Evolutionary conservation across 2,888 invertebrate species (phyloP), one percentile per base, ranked within the genome.

Genomic region (Frankliniella intonsa): DNA sequence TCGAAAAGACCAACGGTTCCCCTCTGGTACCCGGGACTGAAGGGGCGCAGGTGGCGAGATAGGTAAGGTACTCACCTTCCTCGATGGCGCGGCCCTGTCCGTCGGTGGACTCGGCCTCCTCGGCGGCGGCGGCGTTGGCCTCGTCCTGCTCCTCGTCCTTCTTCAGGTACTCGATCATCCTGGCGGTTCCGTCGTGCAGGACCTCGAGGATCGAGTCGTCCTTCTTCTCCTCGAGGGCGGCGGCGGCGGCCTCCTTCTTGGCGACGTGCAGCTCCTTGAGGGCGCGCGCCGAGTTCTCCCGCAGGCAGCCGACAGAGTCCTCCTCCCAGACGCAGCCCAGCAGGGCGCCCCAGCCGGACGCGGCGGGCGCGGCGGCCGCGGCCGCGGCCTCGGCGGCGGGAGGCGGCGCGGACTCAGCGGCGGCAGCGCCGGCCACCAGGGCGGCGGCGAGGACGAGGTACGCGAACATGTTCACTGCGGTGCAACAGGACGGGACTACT

Each of bases 111-210:
- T 62, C 62, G 62, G 19, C 62, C 62, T 62, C 62, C 69, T 76
- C 69, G 12, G 69, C 69, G 22, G 22, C 25, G 69, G 25, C 69
- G 22, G 22, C 69, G 22, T 11, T 22, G 69, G 25, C 69, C 25
- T 76, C 69, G 22, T 76, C 69, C 69, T 76, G 69, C 69, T 76
- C 69, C 69, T 76, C 69, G 69, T 76, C 69, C 69, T 76, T 76
- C 69, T 76, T 76, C 11, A 76, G 69, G 69, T 76, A 76, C 69
- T 76, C 69, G 69, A 76, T 76, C 69, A 76, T 76, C 69, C 69
- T 76, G 69, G 69, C 69, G 69, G 69, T 76, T 22, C 69, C 69
- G 69, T 76, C 69, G 25, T 76, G 69, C 22, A 76, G 69, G 69
- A 76, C 69, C 69, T 76, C 69, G 25, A 76, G 69, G 69, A 76